Conservation (phyloP, 2,113 vertebrate genomes). For the western clawed frog (Xenopus tropicalis) region DNA sequence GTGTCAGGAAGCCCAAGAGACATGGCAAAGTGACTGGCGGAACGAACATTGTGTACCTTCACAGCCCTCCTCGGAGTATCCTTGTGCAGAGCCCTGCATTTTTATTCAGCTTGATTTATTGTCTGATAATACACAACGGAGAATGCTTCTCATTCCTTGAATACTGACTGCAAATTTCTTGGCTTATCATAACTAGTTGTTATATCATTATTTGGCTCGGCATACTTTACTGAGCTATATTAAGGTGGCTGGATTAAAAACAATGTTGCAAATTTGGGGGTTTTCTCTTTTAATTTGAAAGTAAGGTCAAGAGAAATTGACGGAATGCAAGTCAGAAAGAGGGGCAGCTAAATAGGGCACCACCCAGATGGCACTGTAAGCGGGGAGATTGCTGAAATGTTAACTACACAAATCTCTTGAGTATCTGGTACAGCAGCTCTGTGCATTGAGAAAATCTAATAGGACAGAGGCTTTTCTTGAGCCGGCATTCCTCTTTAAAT, state of each 20-base stretch:
- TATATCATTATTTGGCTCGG: neutral
- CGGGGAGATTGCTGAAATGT: no score
- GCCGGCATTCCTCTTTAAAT: no score
- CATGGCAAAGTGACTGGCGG: neutral
- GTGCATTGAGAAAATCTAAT: no score
- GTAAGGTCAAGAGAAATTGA: no score
- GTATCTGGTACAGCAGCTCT: no score
- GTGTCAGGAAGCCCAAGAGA: conserved; percentile 3
- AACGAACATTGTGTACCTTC: conserved; percentile 13
- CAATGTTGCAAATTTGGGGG: no score
- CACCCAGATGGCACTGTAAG: no score
- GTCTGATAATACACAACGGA: neutral
- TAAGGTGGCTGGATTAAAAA: neutral
- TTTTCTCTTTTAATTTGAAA: no score
- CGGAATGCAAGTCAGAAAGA: no score
- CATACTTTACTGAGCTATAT: neutral
- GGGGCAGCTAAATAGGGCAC: no score
- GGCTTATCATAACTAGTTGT: neutral
- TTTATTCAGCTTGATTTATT: neutral
- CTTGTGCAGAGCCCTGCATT: neutral
- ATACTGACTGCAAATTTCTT: neutral
- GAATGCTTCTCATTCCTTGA: neutral
- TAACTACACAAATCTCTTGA: no score
- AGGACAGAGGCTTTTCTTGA: no score
- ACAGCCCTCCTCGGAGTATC: neutral